These are phyloP conservation scores for Acrocephalus scirpaceus DNA, from an alignment of 2,797 vertebrate genomes.

Conservation along the genomic window DNA sequence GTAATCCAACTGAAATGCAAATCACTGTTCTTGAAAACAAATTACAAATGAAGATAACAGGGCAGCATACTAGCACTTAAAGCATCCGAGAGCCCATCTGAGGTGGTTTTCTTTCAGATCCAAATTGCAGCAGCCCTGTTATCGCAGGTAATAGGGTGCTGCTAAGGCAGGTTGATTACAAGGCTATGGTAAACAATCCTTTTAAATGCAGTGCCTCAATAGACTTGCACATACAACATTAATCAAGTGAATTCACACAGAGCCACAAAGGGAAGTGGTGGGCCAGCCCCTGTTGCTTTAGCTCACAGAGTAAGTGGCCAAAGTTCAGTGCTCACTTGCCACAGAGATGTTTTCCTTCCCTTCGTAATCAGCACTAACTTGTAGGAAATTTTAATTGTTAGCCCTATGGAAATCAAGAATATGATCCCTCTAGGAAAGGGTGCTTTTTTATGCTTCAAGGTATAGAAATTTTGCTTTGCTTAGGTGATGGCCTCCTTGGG, in stretches of 20 bases:
- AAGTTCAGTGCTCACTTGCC: constrained; percentile 59
- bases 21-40: constrained; percentile 93
- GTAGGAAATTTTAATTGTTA: constrained; percentile 42
- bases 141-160: constrained; percentile 85
- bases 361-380: constrained; percentile 4
- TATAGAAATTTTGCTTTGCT: neutral
- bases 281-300: constrained; percentile 48
- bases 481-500: neutral
- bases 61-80: constrained; percentile 78
- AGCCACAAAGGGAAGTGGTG: constrained; percentile 48
- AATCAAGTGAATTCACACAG: constrained; percentile 81
- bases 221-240: constrained; percentile 77
- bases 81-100: constrained; percentile 76
- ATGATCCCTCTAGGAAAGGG: neutral
- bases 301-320: constrained; percentile 68
- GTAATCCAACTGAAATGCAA: constrained; percentile 96
- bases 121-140: constrained; percentile 85
- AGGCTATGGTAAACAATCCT: constrained; percentile 86
- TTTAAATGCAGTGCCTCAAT: constrained; percentile 72
- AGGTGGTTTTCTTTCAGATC: constrained; percentile 76
- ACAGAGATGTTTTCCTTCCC: constrained; percentile 38
- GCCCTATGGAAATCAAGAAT: neutral
- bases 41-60: constrained; percentile 89
- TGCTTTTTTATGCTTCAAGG: neutral
- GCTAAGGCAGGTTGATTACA: constrained; percentile 86